Evolutionary conservation across 2,888 invertebrate genomes (phyloP).

Genomic region (Oegoconia quadripuncta): DNA sequence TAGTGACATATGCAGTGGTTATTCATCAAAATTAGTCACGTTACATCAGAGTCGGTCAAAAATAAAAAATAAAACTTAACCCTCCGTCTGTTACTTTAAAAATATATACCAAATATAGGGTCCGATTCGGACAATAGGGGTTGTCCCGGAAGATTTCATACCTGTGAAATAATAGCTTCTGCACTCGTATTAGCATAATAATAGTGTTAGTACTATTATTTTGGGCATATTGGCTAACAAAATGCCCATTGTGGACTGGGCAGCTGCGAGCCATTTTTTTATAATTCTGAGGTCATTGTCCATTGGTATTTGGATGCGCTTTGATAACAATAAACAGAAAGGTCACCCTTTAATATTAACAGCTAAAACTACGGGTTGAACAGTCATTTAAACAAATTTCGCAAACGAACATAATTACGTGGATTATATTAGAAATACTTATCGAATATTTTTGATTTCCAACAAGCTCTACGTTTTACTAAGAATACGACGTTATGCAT

Average conservation of each 20-base stretch:
- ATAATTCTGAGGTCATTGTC: constrained; percentile 58
- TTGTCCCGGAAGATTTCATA: constrained; percentile 57
- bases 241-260: constrained; percentile 51
- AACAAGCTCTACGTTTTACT: too few relatives aligned
- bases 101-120: constrained; percentile 41
- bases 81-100: constrained; percentile 36
- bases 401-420: too few relatives aligned
- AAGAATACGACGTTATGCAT: too few relatives aligned
- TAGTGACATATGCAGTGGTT: constrained; percentile 46
- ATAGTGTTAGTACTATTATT: constrained; percentile 66
- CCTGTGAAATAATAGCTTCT: constrained; percentile 71
- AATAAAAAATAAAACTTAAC: constrained; percentile 49
- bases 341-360: constrained; percentile 38
- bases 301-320: constrained; percentile 57
- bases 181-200: constrained; percentile 70
- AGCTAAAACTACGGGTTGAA: constrained; percentile 8
- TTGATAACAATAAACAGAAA: constrained; percentile 37
- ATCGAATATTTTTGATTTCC: too few relatives aligned
- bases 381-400: too few relatives aligned
- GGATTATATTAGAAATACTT: too few relatives aligned
- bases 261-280: constrained; percentile 60
- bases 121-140: constrained; percentile 40
- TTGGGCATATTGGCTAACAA: constrained; percentile 63
- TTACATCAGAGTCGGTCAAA: constrained; percentile 43
- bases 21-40: constrained; percentile 73